Conservation (phyloP, 2,797 vertebrate species). For the Heteromormyrus szaboi region DNA sequence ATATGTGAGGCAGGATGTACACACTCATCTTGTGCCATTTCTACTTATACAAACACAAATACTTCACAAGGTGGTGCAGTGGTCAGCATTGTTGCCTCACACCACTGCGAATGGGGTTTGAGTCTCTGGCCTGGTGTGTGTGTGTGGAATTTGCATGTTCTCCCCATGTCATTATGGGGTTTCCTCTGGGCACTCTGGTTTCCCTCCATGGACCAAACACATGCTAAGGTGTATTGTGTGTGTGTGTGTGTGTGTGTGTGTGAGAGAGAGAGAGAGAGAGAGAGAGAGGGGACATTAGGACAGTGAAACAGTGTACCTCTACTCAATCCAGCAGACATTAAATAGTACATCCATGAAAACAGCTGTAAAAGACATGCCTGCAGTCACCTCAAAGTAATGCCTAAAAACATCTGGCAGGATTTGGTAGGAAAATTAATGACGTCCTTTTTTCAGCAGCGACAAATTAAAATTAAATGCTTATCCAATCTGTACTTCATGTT, state of each 20-base stretch:
- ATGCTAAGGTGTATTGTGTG: background rate
- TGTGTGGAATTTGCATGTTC: background rate
- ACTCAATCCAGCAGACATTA: background rate
- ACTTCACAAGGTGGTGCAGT: background rate
- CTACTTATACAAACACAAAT: background rate
- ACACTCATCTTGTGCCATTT: background rate
- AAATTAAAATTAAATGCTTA: slow-evolving; percentile 9
- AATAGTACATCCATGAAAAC: background rate
- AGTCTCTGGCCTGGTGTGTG: background rate
- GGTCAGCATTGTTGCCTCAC: background rate
- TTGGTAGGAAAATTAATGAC: background rate
- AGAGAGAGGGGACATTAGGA: background rate
- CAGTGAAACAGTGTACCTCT: background rate
- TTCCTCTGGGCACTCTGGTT: background rate
- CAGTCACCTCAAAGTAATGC: background rate
- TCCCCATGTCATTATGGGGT: background rate
- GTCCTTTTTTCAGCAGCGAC: background rate
- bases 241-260: background rate
- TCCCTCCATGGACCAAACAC: background rate
- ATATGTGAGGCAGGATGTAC: background rate
- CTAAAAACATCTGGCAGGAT: background rate
- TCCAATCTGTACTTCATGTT: background rate
- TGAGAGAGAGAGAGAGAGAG: background rate
- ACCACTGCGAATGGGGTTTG: background rate
- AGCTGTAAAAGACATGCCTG: background rate